These are phyloP conservation scores for Tachyglossus aculeatus DNA, from an alignment of 2,797 vertebrate genomes.

Conservation along the genomic window DNA sequence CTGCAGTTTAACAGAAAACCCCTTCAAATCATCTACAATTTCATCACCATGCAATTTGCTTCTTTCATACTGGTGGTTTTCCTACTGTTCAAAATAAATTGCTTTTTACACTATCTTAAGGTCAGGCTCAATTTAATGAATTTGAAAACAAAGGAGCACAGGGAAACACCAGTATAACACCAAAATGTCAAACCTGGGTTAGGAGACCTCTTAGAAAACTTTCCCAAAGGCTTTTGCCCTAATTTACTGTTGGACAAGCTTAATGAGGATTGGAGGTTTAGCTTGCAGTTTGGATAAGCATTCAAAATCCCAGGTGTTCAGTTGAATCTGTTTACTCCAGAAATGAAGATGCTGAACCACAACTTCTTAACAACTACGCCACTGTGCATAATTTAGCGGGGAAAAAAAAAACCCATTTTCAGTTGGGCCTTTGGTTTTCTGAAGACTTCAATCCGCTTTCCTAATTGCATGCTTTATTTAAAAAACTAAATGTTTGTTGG, in stretches of 20 bases:
- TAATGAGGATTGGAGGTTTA: no score
- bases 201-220: not conserved
- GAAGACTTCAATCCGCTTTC: no score
- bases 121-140: slow-evolving; percentile 54
- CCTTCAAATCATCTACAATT: slow-evolving; percentile 52
- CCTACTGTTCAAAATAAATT: slow-evolving; percentile 52
- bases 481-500: no score
- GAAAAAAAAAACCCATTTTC: no score
- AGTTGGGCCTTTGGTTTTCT: no score
- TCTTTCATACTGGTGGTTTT: slow-evolving; percentile 28
- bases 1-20: slow-evolving; percentile 54
- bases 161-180: slow-evolving; percentile 2
- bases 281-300: no score
- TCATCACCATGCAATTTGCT: slow-evolving; percentile 43
- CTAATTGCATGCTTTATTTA: slow-evolving; percentile 2
- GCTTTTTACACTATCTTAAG: slow-evolving; percentile 61
- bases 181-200: not conserved
- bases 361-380: no score
- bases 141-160: slow-evolving; percentile 14
- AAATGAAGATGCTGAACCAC: no score
- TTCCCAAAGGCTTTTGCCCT: not conserved
- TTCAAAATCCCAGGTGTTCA: no score
- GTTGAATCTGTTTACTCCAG: no score
- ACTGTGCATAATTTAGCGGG: no score
- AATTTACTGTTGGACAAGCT: slow-evolving; percentile 1